Percentiles rank a stretch among this genome's conserved stretches.
phyloP scores from a whole-genome alignment of 2,888 invertebrate species.

The Drosophila merina region DNA sequence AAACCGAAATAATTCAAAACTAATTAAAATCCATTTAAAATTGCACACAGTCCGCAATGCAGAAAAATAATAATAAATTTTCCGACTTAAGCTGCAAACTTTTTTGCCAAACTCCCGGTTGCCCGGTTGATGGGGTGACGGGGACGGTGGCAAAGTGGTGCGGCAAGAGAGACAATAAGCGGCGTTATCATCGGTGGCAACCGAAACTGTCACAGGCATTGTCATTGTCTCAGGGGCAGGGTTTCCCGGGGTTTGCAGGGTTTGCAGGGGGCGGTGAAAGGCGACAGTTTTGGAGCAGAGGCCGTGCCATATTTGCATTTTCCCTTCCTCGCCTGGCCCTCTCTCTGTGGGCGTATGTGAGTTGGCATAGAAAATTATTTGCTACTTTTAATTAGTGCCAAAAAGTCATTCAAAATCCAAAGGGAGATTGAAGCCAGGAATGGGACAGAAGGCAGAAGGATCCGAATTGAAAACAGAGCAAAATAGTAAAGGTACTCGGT shows the following conservation, averaged over 20 bases:
- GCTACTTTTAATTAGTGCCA: constrained; percentile 81
- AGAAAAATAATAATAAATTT: constrained; percentile 57
- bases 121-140: background rate
- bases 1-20: constrained; percentile 53
- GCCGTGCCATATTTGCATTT: constrained; percentile 46
- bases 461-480: constrained; percentile 1
- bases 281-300: constrained; percentile 15
- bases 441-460: constrained; percentile 19
- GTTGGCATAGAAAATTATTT: constrained; percentile 71
- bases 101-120: constrained; percentile 29
- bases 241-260: background rate
- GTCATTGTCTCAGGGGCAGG: constrained; percentile 35
- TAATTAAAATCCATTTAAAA: constrained; percentile 57
- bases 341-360: constrained; percentile 31
- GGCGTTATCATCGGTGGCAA: constrained; percentile 47
- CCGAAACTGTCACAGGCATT: constrained; percentile 48
- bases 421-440: constrained; percentile 6
- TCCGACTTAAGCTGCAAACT: constrained; percentile 52
- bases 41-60: constrained; percentile 43
- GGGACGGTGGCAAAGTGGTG: background rate
- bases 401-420: constrained; percentile 72
- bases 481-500: constrained; percentile 1
- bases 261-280: background rate
- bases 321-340: background rate
- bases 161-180: constrained; percentile 32